Base-by-base conservation (phyloP, 1,140 invertebrate genomes). In the Goniozus legneri region DNA sequence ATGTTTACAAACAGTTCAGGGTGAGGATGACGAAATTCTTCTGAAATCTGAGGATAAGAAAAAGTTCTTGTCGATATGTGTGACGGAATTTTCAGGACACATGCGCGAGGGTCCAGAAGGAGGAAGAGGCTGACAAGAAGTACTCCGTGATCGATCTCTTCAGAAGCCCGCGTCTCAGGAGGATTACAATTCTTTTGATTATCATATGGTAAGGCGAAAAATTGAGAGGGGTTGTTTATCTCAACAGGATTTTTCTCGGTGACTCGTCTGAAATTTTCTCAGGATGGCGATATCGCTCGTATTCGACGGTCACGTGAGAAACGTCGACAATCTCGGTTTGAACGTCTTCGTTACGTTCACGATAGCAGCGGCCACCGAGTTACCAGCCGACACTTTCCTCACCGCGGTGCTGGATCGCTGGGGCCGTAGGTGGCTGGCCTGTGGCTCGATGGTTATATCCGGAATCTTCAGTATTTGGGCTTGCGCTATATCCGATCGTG, bases 241-340 rank as follows among this genome's bases (percentile, higher is more conserved):
- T n/a, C n/a, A n/a, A n/a, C n/a, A n/a, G n/a, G n/a, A n/a, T n/a
- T 13, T 13, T 21, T 19, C 10, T 8, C 1, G 3, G 1, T 48
- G 19, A 22, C 3, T 16, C 15, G 6, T 52, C 31, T 38, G 27
- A 47, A 34, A 34, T 30, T 44, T 1, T 40, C 36, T 12, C 50
- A 84, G 82, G 82, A 91, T 93, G 86, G 80, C 83, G 8, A 87
- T 93, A 44, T 91, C 88, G 1, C 62, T 94, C 64, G 85, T 91
- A 1, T 93, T 92, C 60, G 89, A 92, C 57, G 90, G 89, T 1
- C 89, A 92, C 63, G 89, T 91, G 2, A 76, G 90, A 60, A 91
- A 91, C 56, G 88, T 91, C 1, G 85, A 87, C 14, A 85, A 88
- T 24, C 73, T 92, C 6, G 88, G 85, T 1, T 67, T 91, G 50